Conservation (phyloP, 1,140 invertebrate genomes). For the Papilio polyxenes region DNA sequence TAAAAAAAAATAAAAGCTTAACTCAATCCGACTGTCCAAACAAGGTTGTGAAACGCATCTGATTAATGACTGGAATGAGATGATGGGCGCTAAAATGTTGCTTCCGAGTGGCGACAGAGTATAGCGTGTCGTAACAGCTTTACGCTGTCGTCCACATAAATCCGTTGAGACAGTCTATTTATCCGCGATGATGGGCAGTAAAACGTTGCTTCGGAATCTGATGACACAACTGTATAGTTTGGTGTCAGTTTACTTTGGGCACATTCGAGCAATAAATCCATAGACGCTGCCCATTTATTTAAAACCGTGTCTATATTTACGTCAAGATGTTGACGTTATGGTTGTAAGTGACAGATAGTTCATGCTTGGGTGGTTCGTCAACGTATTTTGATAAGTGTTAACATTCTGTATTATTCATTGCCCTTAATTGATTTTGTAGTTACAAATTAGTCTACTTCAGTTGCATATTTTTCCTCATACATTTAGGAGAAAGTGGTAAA, state of each 20-base stretch:
- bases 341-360: conserved; percentile 68
- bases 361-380: conserved; percentile 66
- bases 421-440: too few relatives aligned
- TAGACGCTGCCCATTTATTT: conserved; percentile 49
- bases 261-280: conserved; percentile 46
- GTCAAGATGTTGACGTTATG: conserved; percentile 43
- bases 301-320: conserved; percentile 66
- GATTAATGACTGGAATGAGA: conserved; percentile 12
- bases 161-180: conserved; percentile 23
- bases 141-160: conserved; percentile 20
- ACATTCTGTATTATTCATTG: conserved; percentile 45
- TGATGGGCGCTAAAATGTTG: conserved; percentile 33
- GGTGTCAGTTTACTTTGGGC: conserved; percentile 14
- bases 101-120: conserved; percentile 24
- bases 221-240: conserved; percentile 9
- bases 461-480: too few relatives aligned
- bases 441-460: too few relatives aligned
- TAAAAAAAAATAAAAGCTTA: conserved; percentile 17
- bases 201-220: conserved; percentile 23
- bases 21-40: conserved; percentile 30
- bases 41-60: conserved; percentile 27
- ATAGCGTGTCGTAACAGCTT: conserved; percentile 12
- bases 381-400: conserved; percentile 39
- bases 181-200: conserved; percentile 30
- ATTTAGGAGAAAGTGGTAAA: too few relatives aligned